Evolutionary conservation across 2,888 invertebrate genomes (phyloP), one percentile per base, ranked within the genome.

Genomic region (Aradus depressus): DNA sequence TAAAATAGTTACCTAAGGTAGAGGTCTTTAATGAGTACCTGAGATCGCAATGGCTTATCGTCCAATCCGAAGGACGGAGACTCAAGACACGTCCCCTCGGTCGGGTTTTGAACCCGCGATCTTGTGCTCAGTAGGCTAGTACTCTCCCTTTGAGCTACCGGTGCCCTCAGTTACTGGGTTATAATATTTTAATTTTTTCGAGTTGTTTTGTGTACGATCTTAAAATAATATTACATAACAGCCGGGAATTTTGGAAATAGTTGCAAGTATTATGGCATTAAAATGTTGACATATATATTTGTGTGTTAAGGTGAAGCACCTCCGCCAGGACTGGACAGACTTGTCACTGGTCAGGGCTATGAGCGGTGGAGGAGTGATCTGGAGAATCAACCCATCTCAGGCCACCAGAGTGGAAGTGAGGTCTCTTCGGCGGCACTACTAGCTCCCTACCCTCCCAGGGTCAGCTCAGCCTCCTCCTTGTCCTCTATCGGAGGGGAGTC

Each of bases 301-400:
- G 34, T 37, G 28, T 41, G 23, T 39, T 6, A 26, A 59, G 59
- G 58, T 21, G 60, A 60, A 45, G 50, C 55, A 6, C 62, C 62
- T 25, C 62, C 62, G 19, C 59, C 61, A 35, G 62, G 62, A n/a
- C 49, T 62, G 34, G 56, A 60, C 47, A 51, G 62, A 44, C 44
- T 62, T 41, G 62, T 62, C 8, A 62, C 62, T 28, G 62, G 62
- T 5, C 61, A 60, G 35, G 54, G 50, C 12, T 51, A 50, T 45
- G 58, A 58, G 38, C 50, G 52, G 2, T 47, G 47, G 47, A 23
- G 26, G 12, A 38, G 25, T 25, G 47, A 47, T 25, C 35, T 32
- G 28, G 47, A 47, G 14, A 25, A 14, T 25, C 35, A 38, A 26
- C 47, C 22, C n/a, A 10, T 3, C 23, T 26, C 35, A 6, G 38